Percentiles rank a stretch among this genome's conserved stretches.
These are phyloP conservation scores for Agapornis canus DNA, from an alignment of 2,797 vertebrate genomes.

Conservation along the genomic window DNA sequence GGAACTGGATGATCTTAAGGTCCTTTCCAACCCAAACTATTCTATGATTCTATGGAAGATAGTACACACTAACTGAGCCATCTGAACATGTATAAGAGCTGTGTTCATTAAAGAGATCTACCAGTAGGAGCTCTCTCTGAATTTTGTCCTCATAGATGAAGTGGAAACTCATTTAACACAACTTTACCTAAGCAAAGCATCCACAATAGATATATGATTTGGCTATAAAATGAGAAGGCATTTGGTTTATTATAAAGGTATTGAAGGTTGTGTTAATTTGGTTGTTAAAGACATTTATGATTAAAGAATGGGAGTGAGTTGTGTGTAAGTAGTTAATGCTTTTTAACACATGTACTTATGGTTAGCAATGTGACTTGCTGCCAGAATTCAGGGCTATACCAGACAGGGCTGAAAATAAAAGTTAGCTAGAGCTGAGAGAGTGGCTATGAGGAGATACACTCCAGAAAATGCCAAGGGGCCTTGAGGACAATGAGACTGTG, in stretches of 20 bases:
- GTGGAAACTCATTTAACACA: not conserved
- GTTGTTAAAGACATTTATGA: not conserved
- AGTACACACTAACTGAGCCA: not conserved
- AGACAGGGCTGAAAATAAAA: not conserved
- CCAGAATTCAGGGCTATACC: not conserved
- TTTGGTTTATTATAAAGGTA: not conserved
- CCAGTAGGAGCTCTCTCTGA: not conserved
- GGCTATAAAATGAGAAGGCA: not conserved
- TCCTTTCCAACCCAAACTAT: too few relatives aligned
- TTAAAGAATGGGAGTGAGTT: not conserved
- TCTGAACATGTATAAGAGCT: not conserved
- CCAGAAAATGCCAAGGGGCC: not conserved
- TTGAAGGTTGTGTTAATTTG: not conserved
- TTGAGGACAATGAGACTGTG: not conserved
- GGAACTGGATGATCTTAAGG: too few relatives aligned
- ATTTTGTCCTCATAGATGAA: not conserved
- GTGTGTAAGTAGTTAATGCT: not conserved
- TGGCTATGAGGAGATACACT: not conserved
- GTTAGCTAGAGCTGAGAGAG: not conserved
- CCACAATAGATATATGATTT: not conserved
- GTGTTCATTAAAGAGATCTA: not conserved
- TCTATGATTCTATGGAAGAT: not conserved
- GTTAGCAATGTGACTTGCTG: not conserved
- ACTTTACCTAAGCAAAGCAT: not conserved
- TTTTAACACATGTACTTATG: not conserved